phyloP scores from a whole-genome alignment of 1,140 invertebrate genomes.

The Sarcophaga bullata region DNA sequence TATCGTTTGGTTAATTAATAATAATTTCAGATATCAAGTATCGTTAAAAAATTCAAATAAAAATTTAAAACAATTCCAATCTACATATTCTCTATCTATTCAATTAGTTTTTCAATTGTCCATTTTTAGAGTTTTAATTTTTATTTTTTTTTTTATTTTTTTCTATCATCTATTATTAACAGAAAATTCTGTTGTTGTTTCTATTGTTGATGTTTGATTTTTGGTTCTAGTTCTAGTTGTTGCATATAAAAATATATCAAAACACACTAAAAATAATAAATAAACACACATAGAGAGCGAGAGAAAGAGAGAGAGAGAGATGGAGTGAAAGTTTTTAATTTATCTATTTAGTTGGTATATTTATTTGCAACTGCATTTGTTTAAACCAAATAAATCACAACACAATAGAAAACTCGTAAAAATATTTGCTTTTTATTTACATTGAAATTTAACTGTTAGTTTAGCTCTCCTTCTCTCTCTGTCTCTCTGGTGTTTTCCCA shows the following conservation, averaged over 20 bases:
- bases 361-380: conserved; percentile 9
- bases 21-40: neutral
- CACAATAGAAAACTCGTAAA: neutral
- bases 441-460: too few relatives aligned
- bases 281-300: neutral
- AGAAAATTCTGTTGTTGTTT: neutral
- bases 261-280: neutral
- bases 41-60: conserved; percentile 14
- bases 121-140: neutral
- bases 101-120: neutral
- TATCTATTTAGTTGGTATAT: conserved; percentile 3
- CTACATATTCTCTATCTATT: neutral
- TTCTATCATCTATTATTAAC: conserved; percentile 5
- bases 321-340: neutral
- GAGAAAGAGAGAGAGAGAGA: neutral
- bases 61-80: neutral
- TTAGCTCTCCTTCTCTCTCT: too few relatives aligned
- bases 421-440: too few relatives aligned
- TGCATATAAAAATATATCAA: too few relatives aligned
- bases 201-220: neutral
- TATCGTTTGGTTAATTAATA: neutral
- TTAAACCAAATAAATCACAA: conserved; percentile 10
- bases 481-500: too few relatives aligned
- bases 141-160: neutral
- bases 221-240: too few relatives aligned